Percentiles rank a stretch among this genome's conserved stretches.
These are phyloP conservation scores for Sphenodon punctatus DNA, from an alignment of 2,797 vertebrate species.

Conservation along the genomic window DNA sequence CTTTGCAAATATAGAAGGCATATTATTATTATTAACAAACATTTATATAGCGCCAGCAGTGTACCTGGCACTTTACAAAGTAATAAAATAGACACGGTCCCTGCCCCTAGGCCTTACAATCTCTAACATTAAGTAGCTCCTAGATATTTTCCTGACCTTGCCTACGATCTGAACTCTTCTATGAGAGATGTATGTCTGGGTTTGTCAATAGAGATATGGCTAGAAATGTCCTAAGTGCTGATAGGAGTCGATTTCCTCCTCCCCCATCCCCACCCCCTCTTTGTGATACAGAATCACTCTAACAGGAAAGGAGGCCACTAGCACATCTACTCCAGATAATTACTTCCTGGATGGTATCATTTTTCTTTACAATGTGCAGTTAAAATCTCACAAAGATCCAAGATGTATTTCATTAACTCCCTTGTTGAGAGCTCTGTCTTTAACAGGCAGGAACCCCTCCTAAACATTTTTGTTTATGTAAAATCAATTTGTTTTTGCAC, in stretches of 20 bases:
- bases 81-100: too few relatives aligned
- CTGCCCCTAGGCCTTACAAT: too few relatives aligned
- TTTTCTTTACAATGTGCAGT: slow-evolving; percentile 4
- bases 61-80: too few relatives aligned
- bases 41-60: too few relatives aligned
- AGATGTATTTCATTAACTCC: background rate
- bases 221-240: slow-evolving; percentile 15
- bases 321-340: slow-evolving; percentile 8
- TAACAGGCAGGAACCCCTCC: background rate
- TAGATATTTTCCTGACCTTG: background rate
- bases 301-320: slow-evolving; percentile 26
- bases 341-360: background rate
- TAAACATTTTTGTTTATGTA: background rate
- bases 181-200: background rate
- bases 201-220: background rate
- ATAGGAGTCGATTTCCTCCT: background rate
- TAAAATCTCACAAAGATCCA: accelerated
- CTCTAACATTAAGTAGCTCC: background rate
- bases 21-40: too few relatives aligned
- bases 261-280: background rate
- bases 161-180: background rate
- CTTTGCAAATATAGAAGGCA: too few relatives aligned
- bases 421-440: background rate
- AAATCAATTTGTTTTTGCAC: slow-evolving; percentile 23
- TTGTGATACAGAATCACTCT: background rate